phyloP scores from a whole-genome alignment of 2,888 invertebrate genomes.

The Drosophila dives region DNA sequence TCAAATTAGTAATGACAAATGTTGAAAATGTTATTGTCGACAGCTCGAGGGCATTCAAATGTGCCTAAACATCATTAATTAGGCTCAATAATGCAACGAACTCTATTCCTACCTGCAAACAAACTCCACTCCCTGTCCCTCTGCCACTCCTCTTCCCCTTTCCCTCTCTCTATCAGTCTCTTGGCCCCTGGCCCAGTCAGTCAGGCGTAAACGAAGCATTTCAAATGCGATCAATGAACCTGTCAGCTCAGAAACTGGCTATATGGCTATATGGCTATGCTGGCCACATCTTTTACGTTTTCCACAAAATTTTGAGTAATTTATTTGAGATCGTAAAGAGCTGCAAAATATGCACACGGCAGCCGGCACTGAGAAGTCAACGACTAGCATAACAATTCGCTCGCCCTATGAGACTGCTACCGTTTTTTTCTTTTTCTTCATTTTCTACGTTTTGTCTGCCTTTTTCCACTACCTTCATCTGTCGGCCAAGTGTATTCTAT shows the following conservation, averaged over 20 bases:
- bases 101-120: slow-evolving; percentile 16
- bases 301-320: slow-evolving; percentile 73
- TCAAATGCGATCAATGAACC: slow-evolving; percentile 80
- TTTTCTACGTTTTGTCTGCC: slow-evolving; percentile 13
- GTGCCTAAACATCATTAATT: slow-evolving; percentile 69
- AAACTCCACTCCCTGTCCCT: neutral
- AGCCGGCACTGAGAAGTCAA: slow-evolving; percentile 55
- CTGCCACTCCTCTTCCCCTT: neutral
- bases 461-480: slow-evolving; percentile 11
- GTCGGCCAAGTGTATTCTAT: slow-evolving; percentile 19
- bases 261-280: slow-evolving; percentile 11
- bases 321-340: slow-evolving; percentile 74
- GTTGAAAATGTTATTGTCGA: slow-evolving; percentile 45
- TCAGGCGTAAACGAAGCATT: slow-evolving; percentile 59
- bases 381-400: slow-evolving; percentile 81
- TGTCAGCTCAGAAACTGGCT: slow-evolving; percentile 44
- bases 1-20: slow-evolving; percentile 48
- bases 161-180: neutral
- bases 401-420: slow-evolving; percentile 79
- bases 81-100: slow-evolving; percentile 42
- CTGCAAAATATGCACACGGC: slow-evolving; percentile 74
- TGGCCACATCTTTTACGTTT: slow-evolving; percentile 60
- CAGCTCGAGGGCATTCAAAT: slow-evolving; percentile 56
- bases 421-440: slow-evolving; percentile 51
- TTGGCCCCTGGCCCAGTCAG: slow-evolving; percentile 12